Base-by-base conservation (phyloP, 2,888 invertebrate species). In the Microchrysa polita region DNA sequence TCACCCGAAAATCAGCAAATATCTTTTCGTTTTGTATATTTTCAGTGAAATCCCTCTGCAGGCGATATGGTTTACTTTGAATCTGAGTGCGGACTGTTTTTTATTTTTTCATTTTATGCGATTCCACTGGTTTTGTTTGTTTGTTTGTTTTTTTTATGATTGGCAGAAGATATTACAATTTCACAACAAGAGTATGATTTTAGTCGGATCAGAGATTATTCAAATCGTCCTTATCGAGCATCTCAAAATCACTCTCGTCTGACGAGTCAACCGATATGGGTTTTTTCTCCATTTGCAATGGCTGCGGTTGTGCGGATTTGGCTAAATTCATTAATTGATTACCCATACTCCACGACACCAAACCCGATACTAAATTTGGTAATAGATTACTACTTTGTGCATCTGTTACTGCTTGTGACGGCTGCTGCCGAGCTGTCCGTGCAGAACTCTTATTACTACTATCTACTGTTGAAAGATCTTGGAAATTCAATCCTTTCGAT, bases 171-270 rank as follows among this genome's bases (percentile, higher is more conserved):
- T 12, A 44, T 44, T 18, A 65, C 20, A 22, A 14, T 48, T 34
- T 22, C 44, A 23, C n/a, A n/a, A n/a, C n/a, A n/a, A n/a, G n/a
- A 5, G 22, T 65, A 22, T 7, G 14, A 23, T 27, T 34, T 34
- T n/a, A 22, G 23, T 69, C 18, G 40, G 34, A 67, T 67, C 74
- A 74, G 60, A 72, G 53, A 60, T 55, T 60, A 61, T 73, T 76
- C 18, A 77, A 59, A 67, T 84, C 84, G 72, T 84, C 85, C 73
- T 81, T 79, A 77, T 81, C 81, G 52, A 85, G 78, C 77, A 84
- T 81, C 79, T 84, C 84, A 77, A 84, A 84, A 77, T 84, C 84
- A 78, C 84, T 84, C 63, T 83, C 83, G 20, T 83, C 83, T 5
- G 82, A 82, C 73, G 82, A 69, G 23, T 76, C 75, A 2, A 34